Conservation (phyloP, 2,797 vertebrate genomes). For the Muscicapa striata region DNA sequence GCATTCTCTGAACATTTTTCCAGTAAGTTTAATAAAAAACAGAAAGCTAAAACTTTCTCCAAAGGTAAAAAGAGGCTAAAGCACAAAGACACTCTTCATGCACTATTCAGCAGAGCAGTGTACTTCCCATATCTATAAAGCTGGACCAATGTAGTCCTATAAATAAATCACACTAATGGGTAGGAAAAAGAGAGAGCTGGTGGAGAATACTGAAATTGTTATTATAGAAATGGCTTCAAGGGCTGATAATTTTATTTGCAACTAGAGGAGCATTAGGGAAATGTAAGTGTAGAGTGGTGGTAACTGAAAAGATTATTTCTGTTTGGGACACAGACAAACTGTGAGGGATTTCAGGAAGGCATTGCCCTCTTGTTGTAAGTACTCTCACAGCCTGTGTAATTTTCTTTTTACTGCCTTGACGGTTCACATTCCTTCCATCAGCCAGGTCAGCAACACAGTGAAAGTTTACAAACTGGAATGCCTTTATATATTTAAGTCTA, state of each 20-base stretch:
- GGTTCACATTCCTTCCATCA: background rate
- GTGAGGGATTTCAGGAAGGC: background rate
- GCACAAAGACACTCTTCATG: background rate
- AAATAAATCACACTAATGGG: conserved; percentile 9
- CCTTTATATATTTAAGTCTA: background rate
- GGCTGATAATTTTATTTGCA: background rate
- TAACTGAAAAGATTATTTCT: background rate
- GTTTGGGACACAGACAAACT: background rate
- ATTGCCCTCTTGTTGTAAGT: background rate
- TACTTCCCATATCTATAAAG: background rate
- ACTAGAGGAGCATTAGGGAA: background rate
- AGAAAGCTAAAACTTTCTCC: background rate
- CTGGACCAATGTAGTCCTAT: background rate
- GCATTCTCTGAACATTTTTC: background rate
- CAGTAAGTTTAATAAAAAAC: background rate
- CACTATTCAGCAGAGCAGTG: background rate
- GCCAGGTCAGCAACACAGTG: background rate
- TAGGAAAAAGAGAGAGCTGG: background rate
- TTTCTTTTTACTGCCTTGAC: background rate
- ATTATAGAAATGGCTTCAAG: background rate
- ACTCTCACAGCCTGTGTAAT: background rate
- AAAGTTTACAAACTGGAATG: background rate
- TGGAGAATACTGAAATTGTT: background rate
- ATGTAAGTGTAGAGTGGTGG: background rate
- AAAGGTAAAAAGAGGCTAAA: background rate